These are phyloP conservation scores for Cephalopachus bancanus DNA, from an alignment of 2,797 vertebrate species.

Conservation along the genomic window DNA sequence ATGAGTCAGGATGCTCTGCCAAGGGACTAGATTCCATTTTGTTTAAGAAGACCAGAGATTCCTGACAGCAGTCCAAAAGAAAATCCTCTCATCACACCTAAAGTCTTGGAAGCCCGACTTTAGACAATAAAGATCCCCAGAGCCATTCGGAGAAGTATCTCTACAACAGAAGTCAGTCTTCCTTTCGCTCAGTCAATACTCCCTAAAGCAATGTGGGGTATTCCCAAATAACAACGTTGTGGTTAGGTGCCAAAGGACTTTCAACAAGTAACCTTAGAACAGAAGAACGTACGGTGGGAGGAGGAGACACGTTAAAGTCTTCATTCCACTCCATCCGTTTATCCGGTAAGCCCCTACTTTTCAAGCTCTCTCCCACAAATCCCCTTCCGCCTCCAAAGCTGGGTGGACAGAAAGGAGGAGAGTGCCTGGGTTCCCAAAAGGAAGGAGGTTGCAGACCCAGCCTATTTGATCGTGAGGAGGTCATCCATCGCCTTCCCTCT, in stretches of 20 bases:
- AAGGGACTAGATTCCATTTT: not conserved
- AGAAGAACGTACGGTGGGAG: not conserved
- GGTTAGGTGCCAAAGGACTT: not conserved
- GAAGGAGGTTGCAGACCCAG: not conserved
- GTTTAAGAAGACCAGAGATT: not conserved
- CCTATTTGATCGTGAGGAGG: not conserved
- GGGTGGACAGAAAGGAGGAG: not conserved
- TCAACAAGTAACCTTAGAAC: not conserved
- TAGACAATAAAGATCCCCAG: too few species aligned
- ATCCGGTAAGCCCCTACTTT: not conserved
- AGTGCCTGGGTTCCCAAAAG: not conserved
- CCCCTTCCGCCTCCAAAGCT: not conserved
- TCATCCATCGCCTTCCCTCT: fast-evolving
- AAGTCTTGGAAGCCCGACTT: not conserved
- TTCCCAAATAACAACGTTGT: not conserved
- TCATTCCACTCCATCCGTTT: not conserved
- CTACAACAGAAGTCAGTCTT: not conserved
- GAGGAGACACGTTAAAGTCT: not conserved
- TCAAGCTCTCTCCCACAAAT: not conserved
- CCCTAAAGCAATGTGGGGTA: not conserved
- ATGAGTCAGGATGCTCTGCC: not conserved
- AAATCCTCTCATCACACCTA: not conserved
- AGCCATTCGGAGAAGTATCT: not conserved
- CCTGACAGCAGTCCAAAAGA: not conserved
- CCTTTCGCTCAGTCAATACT: not conserved